Percentiles rank a stretch among this genome's conserved stretches.
These are phyloP conservation scores for Scotopteryx bipunctaria DNA, from an alignment of 2,888 invertebrate species.

Conservation along the genomic window DNA sequence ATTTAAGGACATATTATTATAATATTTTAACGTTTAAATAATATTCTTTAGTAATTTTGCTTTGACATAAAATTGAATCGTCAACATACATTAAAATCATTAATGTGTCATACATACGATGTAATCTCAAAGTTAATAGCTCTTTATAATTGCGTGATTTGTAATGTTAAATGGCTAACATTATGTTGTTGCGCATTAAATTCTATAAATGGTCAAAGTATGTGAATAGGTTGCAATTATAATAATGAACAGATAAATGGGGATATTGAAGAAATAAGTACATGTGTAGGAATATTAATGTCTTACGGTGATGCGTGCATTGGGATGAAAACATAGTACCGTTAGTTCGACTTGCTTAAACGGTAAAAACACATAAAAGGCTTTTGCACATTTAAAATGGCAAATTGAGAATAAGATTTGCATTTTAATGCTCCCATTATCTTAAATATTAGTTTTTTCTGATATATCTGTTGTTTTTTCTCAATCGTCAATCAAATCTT, in stretches of 20 bases:
- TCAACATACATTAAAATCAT: constrained; percentile 23
- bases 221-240: constrained; percentile 29
- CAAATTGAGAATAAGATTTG: constrained; percentile 14
- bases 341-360: constrained; percentile 56
- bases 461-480: no score
- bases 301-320: constrained; percentile 4
- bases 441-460: background rate
- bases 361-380: constrained; percentile 48
- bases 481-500: no score
- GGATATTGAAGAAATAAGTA: constrained; percentile 5
- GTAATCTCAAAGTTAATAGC: constrained; percentile 20
- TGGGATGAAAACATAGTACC: constrained; percentile 41
- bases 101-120: constrained; percentile 20
- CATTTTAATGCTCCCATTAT: background rate
- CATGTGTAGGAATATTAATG: background rate
- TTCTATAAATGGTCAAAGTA: constrained; percentile 14
- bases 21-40: background rate
- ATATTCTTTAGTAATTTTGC: background rate
- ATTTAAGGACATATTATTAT: no score
- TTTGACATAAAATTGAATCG: constrained; percentile 4
- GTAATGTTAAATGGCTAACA: constrained; percentile 26
- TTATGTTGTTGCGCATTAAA: constrained; percentile 21
- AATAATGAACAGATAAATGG: constrained; percentile 3
- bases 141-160: constrained; percentile 21
- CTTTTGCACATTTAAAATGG: constrained; percentile 19